Conservation (phyloP, 1,140 invertebrate genomes). For the Pachypeltis micranthus region DNA sequence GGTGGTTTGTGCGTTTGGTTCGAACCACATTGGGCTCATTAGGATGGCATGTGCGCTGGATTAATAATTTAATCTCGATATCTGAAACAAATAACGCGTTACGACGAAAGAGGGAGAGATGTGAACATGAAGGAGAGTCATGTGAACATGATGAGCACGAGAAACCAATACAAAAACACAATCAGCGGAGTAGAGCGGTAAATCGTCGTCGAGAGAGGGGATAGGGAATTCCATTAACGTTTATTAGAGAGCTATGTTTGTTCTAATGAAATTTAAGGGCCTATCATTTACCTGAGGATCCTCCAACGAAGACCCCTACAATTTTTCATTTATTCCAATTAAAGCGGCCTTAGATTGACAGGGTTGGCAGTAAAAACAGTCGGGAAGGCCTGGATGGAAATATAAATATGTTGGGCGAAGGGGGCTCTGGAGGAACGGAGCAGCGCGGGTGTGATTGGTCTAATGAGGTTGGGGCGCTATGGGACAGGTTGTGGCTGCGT, state of each 20-base stretch:
- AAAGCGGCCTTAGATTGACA: neutral
- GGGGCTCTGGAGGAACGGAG: neutral
- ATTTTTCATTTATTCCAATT: slow-evolving; percentile 10
- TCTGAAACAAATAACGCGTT: no score
- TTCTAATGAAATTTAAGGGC: neutral
- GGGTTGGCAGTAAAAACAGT: slow-evolving; percentile 2
- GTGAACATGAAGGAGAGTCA: no score
- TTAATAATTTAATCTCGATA: no score
- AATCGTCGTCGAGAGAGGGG: no score
- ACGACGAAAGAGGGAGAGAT: no score
- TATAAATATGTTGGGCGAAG: neutral
- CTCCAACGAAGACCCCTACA: neutral
- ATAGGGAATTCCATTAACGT: neutral
- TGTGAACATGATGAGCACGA: no score
- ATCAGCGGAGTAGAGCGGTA: no score
- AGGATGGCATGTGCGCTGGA: no score
- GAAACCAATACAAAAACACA: no score
- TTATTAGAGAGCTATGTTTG: slow-evolving; percentile 7
- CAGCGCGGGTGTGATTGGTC: slow-evolving; percentile 7
- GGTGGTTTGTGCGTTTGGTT: no score
- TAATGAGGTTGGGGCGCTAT: slow-evolving; percentile 6
- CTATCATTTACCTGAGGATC: neutral
- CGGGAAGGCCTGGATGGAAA: neutral
- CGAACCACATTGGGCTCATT: no score
- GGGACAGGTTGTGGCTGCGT: no score